Conservation (phyloP, 2,113 vertebrate genomes). For the Nothoprocta perdicaria region DNA sequence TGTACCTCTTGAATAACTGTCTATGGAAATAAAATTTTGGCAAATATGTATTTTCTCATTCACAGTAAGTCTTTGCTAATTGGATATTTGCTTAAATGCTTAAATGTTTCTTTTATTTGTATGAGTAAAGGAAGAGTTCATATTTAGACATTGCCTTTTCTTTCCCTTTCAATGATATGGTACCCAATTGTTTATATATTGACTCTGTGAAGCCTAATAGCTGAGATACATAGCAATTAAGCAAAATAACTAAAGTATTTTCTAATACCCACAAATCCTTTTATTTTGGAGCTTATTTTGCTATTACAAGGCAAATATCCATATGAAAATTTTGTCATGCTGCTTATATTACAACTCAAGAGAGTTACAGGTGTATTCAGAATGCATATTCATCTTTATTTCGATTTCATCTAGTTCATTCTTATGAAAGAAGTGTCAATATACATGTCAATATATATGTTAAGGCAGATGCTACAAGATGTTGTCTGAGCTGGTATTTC, state of each 20-base stretch:
- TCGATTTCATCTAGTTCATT: neutral
- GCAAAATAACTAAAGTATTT: neutral
- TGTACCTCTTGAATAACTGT: neutral
- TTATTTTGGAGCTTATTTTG: neutral
- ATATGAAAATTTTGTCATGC: neutral
- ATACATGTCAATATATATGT: neutral
- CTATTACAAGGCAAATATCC: neutral
- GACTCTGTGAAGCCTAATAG: neutral
- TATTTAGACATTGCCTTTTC: neutral
- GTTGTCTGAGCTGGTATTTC: neutral
- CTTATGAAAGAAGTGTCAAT: neutral
- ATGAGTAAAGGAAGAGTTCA: neutral
- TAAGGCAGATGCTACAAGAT: neutral
- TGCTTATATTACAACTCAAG: neutral
- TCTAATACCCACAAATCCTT: neutral
- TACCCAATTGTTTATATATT: neutral
- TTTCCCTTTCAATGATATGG: neutral
- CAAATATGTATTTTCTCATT: neutral
- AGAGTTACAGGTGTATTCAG: neutral
- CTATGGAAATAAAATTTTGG: neutral
- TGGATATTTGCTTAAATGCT: neutral
- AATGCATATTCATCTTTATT: neutral
- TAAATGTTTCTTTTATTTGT: neutral
- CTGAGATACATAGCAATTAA: neutral
- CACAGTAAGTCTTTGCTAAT: neutral